These are phyloP conservation scores for Polylopha cassiicola DNA, from an alignment of 2,888 invertebrate genomes.

Conservation along the genomic window DNA sequence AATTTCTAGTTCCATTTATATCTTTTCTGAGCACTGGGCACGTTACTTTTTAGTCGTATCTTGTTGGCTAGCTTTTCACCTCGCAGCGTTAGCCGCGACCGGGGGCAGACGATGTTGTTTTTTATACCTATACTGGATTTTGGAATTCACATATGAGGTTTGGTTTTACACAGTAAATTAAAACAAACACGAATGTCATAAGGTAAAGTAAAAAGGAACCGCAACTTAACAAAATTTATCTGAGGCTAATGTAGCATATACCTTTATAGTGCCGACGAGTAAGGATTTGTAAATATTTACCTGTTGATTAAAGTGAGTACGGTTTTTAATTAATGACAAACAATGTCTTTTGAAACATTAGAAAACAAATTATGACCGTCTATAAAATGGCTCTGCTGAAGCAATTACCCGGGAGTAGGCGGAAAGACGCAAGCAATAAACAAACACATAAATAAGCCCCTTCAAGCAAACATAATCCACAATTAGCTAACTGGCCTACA, in stretches of 20 bases:
- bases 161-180: background rate
- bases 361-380: slow-evolving; percentile 9
- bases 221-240: no score
- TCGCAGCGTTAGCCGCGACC: slow-evolving; percentile 3
- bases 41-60: slow-evolving; percentile 6
- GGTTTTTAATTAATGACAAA: background rate
- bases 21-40: slow-evolving; percentile 1
- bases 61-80: background rate
- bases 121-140: slow-evolving; percentile 1
- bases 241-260: background rate
- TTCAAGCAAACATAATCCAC: slow-evolving; percentile 33
- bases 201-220: no score
- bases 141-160: background rate
- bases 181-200: background rate
- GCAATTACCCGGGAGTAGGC: slow-evolving; percentile 27
- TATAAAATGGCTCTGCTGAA: slow-evolving; percentile 25
- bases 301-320: no score
- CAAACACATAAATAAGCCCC: slow-evolving; percentile 37
- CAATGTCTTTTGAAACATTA: slow-evolving; percentile 3
- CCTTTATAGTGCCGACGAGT: no score
- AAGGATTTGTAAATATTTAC: no score
- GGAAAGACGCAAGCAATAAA: slow-evolving; percentile 30
- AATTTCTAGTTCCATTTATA: background rate
- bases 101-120: background rate
- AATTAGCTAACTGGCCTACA: slow-evolving; percentile 28